Evolutionary conservation across 1,140 invertebrate species (phyloP), one percentile per base, ranked within the genome.

Genomic region (Bombus superbus): DNA sequence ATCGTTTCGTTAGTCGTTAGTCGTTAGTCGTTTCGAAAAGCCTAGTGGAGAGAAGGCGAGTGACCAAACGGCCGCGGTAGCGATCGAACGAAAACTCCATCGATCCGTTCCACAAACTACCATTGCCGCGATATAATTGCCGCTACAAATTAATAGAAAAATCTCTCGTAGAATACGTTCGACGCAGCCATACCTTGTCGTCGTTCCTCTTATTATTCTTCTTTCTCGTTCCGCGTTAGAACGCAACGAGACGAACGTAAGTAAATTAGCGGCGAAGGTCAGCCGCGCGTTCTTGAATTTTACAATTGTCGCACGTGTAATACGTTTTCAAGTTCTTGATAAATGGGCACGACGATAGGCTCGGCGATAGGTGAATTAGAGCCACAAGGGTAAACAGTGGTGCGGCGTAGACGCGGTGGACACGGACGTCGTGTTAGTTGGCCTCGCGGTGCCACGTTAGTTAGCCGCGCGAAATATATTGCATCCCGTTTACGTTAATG

Each of bases 331-430:
- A 53, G 8, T 62, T 62, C 10, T 28, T 79, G 81, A 90, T 78
- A 87, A 90, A 86, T 72, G 77, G 5, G 42, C 32, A 18, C 62
- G 28, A 38, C 1, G 59, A 62, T 62, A 62, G 59, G 35, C 78
- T 53, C 59, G 59, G 68, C 40, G 25, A 44, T 78, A 75, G 77
- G 64, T 78, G 2, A 90, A 90, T 90, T 88, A 73, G 35, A 42
- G 44, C 13, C 71, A 81, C 32, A 83, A 90, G 42, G 71, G 80
- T 88, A 90, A 90, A 90, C 83, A 86, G 59, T n/a, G 59, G 32
- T 38, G 15, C 28, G 38, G 38, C 18, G 44, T 35, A 5, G 40
- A 62, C 10, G 11, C 11, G 38, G 5, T 13, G 13, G 47, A 66
- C 53, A 32, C 18, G 38, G 85, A 35, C 18, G 18, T 73, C 72